Evolutionary conservation across 2,888 invertebrate species (phyloP).

Genomic region (Patella caerulea): DNA sequence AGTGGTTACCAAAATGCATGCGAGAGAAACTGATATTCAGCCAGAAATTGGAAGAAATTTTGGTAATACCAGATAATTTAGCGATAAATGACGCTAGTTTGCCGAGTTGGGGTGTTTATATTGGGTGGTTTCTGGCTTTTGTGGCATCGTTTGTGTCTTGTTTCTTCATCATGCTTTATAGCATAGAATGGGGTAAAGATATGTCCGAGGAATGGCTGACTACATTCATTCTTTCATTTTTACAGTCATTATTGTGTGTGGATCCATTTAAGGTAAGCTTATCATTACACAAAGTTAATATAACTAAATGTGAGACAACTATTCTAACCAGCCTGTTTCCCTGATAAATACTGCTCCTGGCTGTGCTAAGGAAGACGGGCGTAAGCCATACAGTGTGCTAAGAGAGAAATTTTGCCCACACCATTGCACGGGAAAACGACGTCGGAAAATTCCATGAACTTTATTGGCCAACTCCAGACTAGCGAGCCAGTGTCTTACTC

Average conservation of each 20-base stretch:
- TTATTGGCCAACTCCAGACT: too few species aligned
- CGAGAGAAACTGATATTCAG: neutral
- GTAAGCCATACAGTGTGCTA: too few species aligned
- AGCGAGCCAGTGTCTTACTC: too few species aligned
- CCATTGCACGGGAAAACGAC: too few species aligned
- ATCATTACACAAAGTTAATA: too few species aligned
- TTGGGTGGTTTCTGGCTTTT: slow-evolving; percentile 45
- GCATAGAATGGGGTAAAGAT: slow-evolving; percentile 1
- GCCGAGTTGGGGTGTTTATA: slow-evolving; percentile 37
- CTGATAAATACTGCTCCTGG: too few species aligned
- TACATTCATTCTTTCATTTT: neutral
- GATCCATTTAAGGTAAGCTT: neutral
- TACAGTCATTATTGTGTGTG: neutral
- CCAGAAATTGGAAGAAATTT: neutral
- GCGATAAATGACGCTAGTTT: slow-evolving; percentile 27
- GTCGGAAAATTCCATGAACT: too few species aligned
- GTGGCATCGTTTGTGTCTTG: slow-evolving; percentile 31
- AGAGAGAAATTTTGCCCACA: too few species aligned
- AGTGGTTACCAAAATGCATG: neutral
- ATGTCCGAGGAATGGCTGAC: neutral
- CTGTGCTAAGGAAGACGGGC: too few species aligned
- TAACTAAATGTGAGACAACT: too few species aligned
- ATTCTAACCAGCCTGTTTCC: too few species aligned
- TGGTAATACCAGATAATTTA: slow-evolving; percentile 8
- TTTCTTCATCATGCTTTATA: slow-evolving; percentile 35